Evolutionary conservation across 2,113 vertebrate genomes (phyloP).

Genomic region (Dunckerocampus dactyliophorus): DNA sequence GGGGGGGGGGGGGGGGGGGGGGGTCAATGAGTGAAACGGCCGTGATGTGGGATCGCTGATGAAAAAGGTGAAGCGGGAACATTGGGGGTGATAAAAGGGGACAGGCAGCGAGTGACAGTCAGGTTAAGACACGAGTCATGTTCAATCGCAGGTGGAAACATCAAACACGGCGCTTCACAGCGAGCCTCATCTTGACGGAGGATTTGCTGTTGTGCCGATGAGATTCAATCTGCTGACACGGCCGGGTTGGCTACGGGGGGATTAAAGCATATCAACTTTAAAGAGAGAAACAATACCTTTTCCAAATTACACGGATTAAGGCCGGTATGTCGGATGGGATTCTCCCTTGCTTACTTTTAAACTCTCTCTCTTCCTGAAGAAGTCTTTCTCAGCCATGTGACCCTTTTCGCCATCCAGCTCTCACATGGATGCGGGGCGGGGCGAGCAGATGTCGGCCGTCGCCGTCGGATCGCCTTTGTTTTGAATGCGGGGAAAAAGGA

Average conservation of each 20-base stretch:
- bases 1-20: no score
- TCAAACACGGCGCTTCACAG: conserved; percentile 75
- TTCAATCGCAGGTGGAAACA: conserved; percentile 77
- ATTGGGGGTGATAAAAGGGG: conserved; percentile 76
- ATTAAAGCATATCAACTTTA: conserved; percentile 80
- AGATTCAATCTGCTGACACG: conserved; percentile 74
- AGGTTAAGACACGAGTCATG: conserved; percentile 77
- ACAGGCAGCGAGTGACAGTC: conserved; percentile 76
- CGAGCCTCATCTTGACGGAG: conserved; percentile 73
- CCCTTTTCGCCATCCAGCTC: conserved; percentile 67
- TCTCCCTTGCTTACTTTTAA: conserved; percentile 73
- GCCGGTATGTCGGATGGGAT: conserved; percentile 73
- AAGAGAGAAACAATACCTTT: conserved; percentile 80
- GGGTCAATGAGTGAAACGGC: conserved; percentile 21
- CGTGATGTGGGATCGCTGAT: conserved; percentile 66
- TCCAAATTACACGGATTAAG: conserved; percentile 80
- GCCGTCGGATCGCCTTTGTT: conserved; percentile 45
- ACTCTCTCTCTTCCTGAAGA: conserved; percentile 58
- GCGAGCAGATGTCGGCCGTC: conserved; percentile 45
- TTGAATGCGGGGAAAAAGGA: conserved; percentile 58
- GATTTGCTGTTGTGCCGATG: conserved; percentile 76
- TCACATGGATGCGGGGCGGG: conserved; percentile 62
- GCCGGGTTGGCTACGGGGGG: conserved; percentile 72
- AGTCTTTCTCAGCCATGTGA: conserved; percentile 69
- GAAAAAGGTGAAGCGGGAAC: conserved; percentile 65